Evolutionary conservation across 1,140 invertebrate species (phyloP).

Genomic region (Pygmarrhopalites habei): DNA sequence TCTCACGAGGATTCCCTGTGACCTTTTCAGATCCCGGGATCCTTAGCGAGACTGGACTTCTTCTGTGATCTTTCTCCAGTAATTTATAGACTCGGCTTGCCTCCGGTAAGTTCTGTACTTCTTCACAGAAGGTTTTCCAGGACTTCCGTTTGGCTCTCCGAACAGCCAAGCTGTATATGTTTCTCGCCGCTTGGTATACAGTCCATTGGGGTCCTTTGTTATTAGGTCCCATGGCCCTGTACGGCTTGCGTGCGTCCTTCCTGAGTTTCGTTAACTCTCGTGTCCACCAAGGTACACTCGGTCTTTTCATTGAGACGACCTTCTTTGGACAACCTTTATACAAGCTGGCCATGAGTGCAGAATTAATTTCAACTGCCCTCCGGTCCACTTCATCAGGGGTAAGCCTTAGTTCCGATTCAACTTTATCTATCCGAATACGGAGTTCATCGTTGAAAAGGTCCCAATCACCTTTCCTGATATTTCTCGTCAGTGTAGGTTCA

Average conservation of each 20-base stretch:
- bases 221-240: too few species aligned
- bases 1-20: neutral
- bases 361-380: neutral
- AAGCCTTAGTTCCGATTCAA: neutral
- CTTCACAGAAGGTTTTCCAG: constrained; percentile 6
- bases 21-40: neutral
- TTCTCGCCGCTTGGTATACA: neutral
- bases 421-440: neutral
- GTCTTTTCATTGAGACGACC: neutral
- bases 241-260: too few species aligned
- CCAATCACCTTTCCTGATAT: constrained; percentile 22
- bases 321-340: constrained; percentile 10
- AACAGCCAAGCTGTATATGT: neutral
- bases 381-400: constrained; percentile 3
- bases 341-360: neutral
- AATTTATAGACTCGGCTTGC: constrained; percentile 1
- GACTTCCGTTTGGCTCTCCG: constrained; percentile 10
- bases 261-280: too few species aligned
- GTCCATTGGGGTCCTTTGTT: too few species aligned
- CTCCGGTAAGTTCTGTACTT: neutral
- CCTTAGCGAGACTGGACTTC: neutral
- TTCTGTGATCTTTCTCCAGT: neutral
- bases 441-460: neutral
- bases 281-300: neutral
- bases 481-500: constrained; percentile 6